Percentiles rank a stretch among this genome's conserved stretches.
These are phyloP conservation scores for Allacma fusca DNA, from an alignment of 2,888 invertebrate genomes.

Conservation along the genomic window DNA sequence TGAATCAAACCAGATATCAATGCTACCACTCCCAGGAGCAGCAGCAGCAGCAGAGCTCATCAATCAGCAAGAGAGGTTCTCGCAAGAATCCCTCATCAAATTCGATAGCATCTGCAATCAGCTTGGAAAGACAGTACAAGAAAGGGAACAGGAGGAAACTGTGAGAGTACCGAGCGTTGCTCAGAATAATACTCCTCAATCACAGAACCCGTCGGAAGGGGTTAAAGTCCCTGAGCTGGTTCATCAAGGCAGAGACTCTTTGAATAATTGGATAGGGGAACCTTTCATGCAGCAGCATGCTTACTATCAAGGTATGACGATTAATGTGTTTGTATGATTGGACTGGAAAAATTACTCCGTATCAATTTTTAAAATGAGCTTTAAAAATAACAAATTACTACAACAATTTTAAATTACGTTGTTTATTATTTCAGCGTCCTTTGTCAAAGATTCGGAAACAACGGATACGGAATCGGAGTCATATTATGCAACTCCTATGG, in stretches of 20 bases:
- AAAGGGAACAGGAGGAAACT: neutral
- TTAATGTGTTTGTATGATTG: too few relatives aligned
- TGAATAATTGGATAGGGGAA: constrained; percentile 35
- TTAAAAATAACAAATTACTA: neutral
- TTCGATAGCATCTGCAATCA: constrained; percentile 12
- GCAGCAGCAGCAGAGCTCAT: too few relatives aligned
- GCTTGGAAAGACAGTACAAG: constrained; percentile 1
- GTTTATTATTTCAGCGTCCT: constrained; percentile 6
- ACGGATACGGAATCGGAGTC: constrained; percentile 13
- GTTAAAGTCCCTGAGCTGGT: too few relatives aligned
- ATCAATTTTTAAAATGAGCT: too few relatives aligned
- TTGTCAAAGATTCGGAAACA: neutral
- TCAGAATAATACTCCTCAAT: neutral
- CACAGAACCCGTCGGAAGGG: neutral
- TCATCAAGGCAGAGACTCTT: too few relatives aligned
- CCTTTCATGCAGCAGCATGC: constrained; percentile 31
- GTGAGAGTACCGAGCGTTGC: neutral
- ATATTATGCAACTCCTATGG: neutral
- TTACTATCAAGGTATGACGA: constrained; percentile 20
- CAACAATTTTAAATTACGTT: neutral
- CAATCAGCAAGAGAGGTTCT: neutral
- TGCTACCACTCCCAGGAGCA: neutral
- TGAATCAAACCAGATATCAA: too few relatives aligned
- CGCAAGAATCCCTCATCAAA: constrained; percentile 14
- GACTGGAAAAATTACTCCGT: too few relatives aligned